Conservation (phyloP, 2,888 invertebrate species). For the Dolichomitus sp. region DNA sequence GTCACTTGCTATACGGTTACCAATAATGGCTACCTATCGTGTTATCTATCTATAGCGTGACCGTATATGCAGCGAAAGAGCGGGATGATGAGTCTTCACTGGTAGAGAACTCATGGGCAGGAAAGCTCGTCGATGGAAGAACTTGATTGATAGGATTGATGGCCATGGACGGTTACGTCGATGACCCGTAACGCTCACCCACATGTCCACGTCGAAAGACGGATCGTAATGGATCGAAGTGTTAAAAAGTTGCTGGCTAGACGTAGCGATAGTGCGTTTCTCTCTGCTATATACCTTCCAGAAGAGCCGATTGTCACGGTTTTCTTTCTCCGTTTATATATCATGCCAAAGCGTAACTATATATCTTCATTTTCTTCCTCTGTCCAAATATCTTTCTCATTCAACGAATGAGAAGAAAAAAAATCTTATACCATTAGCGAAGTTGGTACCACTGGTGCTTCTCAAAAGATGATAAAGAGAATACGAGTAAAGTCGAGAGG, state of each 20-base stretch:
- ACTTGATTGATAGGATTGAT: constrained; percentile 74
- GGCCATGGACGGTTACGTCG: constrained; percentile 82
- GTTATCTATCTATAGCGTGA: not conserved
- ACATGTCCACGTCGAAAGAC: constrained; percentile 68
- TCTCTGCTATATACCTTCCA: not conserved
- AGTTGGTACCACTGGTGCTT: constrained; percentile 25
- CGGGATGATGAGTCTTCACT: not conserved
- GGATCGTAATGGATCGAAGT: constrained; percentile 75
- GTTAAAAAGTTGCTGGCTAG: constrained; percentile 69
- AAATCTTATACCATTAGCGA: constrained; percentile 40
- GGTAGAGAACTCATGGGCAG: constrained; percentile 15
- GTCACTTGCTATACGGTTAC: constrained; percentile 30
- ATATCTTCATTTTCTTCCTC: constrained; percentile 2
- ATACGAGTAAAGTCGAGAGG: constrained; percentile 22
- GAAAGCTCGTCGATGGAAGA: constrained; percentile 58
- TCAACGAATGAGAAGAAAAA: constrained; percentile 5
- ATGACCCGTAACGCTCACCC: constrained; percentile 73
- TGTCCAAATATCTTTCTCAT: constrained; percentile 12
- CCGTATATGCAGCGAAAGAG: not conserved
- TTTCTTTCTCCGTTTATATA: not conserved
- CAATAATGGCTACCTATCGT: constrained; percentile 19
- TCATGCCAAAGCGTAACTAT: not conserved
- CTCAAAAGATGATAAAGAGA: constrained; percentile 16
- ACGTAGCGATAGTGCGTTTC: constrained; percentile 10
- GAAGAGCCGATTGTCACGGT: not conserved